Conservation (phyloP, 1,140 invertebrate genomes). For the Drosophila insularis region DNA sequence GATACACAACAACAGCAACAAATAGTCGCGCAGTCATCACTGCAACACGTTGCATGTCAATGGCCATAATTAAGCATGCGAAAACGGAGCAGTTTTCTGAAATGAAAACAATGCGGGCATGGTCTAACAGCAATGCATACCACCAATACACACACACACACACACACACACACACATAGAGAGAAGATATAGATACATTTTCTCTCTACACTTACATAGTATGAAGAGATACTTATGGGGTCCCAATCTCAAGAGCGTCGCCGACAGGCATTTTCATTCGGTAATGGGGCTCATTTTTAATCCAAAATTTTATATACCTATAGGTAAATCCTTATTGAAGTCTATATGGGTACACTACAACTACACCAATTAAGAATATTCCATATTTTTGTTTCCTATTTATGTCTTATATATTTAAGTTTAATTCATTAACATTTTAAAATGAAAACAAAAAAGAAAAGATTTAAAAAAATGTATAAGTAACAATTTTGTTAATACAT, state of each 20-base stretch:
- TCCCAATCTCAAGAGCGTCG: conserved; percentile 3
- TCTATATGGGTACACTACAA: too few species aligned
- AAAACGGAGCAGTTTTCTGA: conserved; percentile 66
- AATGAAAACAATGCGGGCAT: conserved; percentile 75
- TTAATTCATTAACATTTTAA: too few species aligned
- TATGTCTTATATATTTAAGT: too few species aligned
- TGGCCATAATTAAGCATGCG: conserved; percentile 78
- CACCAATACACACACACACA: not conserved
- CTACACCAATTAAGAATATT: too few species aligned
- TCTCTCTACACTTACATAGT: not conserved
- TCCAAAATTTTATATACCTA: too few species aligned
- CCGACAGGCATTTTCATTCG: not conserved
- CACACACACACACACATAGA: not conserved
- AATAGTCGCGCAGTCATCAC: conserved; percentile 15
- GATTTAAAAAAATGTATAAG: too few species aligned
- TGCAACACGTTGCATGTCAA: conserved; percentile 80
- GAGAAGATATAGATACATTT: not conserved
- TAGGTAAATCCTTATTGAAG: too few species aligned
- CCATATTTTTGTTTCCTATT: too few species aligned
- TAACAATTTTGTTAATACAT: too few species aligned
- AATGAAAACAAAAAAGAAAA: too few species aligned
- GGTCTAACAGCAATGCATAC: conserved; percentile 22
- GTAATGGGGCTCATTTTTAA: not conserved
- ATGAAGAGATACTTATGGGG: not conserved
- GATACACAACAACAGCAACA: conserved; percentile 22